Conservation (phyloP, 2,888 invertebrate species). For the Campaea margaritaria region DNA sequence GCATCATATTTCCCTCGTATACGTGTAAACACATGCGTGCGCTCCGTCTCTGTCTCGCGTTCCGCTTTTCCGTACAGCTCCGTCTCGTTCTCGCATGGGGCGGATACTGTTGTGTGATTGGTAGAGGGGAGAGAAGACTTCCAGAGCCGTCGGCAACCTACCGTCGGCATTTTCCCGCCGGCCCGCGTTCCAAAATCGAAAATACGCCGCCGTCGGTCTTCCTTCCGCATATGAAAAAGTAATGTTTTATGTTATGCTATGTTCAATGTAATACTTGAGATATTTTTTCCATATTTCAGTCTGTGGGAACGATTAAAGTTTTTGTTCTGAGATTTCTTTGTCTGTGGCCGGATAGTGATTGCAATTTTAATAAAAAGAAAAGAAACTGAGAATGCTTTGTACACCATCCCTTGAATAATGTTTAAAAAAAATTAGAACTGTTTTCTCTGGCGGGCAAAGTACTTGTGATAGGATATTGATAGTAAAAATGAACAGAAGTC, state of each 20-base stretch:
- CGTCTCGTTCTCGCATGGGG: conserved; percentile 63
- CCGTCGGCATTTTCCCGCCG: conserved; percentile 84
- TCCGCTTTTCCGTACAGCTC: conserved; percentile 59
- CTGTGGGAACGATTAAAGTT: conserved; percentile 17
- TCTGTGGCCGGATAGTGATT: conserved; percentile 9
- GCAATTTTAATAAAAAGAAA: conserved; percentile 3
- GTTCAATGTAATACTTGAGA: conserved; percentile 12
- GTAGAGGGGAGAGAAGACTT: conserved; percentile 75
- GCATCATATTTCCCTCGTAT: conserved; percentile 81
- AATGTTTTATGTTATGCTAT: conserved; percentile 22
- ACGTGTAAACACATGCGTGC: conserved; percentile 73
- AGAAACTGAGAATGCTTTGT: not conserved
- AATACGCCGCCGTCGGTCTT: conserved; percentile 48
- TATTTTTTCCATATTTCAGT: conserved; percentile 11
- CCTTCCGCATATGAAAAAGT: conserved; percentile 25
- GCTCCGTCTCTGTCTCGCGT: conserved; percentile 55
- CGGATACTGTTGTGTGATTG: conserved; percentile 76
- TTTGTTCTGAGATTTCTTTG: conserved; percentile 10
- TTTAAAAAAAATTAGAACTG: too few species aligned
- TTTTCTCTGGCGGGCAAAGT: too few species aligned
- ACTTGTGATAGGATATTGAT: too few species aligned
- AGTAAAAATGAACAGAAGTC: too few species aligned
- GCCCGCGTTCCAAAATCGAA: conserved; percentile 70
- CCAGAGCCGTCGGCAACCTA: conserved; percentile 71
- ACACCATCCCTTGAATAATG: not conserved